Evolutionary conservation across 2,113 vertebrate species (phyloP).

Genomic region (Sebastes fasciatus): DNA sequence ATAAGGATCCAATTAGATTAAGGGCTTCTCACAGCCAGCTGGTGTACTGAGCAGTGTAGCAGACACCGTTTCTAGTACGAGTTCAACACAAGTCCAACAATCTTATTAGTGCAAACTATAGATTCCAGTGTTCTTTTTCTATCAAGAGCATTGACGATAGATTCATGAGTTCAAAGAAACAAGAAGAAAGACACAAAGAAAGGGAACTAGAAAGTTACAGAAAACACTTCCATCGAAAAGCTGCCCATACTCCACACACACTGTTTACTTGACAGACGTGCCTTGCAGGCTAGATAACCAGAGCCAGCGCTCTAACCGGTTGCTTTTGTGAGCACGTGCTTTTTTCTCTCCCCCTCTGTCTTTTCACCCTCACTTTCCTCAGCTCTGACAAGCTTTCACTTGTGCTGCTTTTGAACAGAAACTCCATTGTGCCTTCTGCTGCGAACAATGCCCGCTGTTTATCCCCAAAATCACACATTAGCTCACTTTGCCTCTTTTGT

Average conservation of each 20-base stretch:
- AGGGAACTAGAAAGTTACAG: neutral
- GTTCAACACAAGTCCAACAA: conserved; percentile 17
- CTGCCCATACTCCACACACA: neutral
- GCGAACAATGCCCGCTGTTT: conserved; percentile 80
- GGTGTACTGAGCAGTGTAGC: neutral
- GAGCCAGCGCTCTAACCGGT: conserved; percentile 51
- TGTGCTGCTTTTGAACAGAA: conserved; percentile 77
- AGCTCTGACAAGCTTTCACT: conserved; percentile 72
- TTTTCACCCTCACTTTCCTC: conserved; percentile 60
- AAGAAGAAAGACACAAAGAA: neutral
- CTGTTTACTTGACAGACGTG: conserved; percentile 24
- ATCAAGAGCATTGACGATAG: neutral
- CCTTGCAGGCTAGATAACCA: conserved; percentile 43
- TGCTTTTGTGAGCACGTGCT: conserved; percentile 54
- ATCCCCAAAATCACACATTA: conserved; percentile 73
- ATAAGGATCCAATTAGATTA: conserved; percentile 27
- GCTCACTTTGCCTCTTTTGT: conserved; percentile 73
- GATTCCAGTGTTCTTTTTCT: neutral
- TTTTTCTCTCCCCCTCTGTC: conserved; percentile 40
- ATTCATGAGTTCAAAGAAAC: neutral
- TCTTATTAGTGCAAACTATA: neutral
- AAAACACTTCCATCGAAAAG: neutral
- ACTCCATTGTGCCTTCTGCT: conserved; percentile 76
- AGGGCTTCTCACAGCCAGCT: conserved; percentile 18
- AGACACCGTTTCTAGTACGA: neutral